Percentiles rank a stretch among this genome's conserved stretches.
Evolutionary conservation across 2,113 vertebrate species (phyloP).

Genomic region (Scomber colias): DNA sequence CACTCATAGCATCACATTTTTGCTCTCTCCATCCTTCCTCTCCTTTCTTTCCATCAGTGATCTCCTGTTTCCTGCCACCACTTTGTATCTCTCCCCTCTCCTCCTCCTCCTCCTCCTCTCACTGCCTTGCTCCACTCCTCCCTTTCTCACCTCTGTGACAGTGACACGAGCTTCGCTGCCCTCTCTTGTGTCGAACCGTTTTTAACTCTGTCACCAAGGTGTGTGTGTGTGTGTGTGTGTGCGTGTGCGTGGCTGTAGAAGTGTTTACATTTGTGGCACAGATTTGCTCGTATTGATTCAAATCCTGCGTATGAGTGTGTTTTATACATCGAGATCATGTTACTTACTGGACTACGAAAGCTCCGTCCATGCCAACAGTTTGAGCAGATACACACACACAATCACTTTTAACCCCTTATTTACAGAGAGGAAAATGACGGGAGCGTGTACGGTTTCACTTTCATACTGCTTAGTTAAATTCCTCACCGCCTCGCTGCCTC

Average conservation of each 20-base stretch:
- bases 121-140: not conserved
- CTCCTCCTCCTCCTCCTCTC: not conserved
- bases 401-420: no score
- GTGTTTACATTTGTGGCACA: not conserved
- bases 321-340: not conserved
- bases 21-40: not conserved
- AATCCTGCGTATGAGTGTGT: not conserved
- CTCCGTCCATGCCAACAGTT: no score
- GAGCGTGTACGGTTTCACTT: no score
- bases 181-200: not conserved
- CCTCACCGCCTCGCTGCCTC: not conserved
- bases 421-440: no score
- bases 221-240: not conserved
- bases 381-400: not conserved
- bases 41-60: not conserved
- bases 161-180: not conserved
- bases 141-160: conserved; percentile 11
- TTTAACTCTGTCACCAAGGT: conserved; percentile 22
- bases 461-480: no score
- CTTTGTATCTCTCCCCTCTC: not conserved
- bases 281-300: not conserved
- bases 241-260: no score
- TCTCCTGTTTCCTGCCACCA: conserved; percentile 10
- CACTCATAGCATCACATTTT: conserved; percentile 1
- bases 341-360: not conserved